Evolutionary conservation across 2,113 vertebrate genomes (phyloP).

Genomic region (Gymnocephalus cernua): DNA sequence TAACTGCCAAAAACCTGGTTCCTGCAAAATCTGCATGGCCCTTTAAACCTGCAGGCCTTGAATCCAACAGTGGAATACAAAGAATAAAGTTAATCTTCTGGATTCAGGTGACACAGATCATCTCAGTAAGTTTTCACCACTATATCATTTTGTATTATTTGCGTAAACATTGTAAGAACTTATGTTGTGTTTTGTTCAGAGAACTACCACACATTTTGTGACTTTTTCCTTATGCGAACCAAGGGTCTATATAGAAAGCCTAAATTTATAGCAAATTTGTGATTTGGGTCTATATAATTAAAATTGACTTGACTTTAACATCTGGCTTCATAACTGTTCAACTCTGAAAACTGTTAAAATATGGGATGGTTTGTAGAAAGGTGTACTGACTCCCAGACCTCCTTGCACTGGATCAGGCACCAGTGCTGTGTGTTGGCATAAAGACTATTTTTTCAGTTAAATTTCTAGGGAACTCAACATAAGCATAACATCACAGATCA

Average conservation of each 20-base stretch:
- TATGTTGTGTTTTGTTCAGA: not conserved
- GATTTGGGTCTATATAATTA: not conserved
- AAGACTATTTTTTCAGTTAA: not conserved
- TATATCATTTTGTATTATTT: no score
- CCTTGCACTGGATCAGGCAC: not conserved
- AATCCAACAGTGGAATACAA: not conserved
- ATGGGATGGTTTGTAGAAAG: not conserved
- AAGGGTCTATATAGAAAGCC: not conserved
- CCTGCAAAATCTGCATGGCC: not conserved
- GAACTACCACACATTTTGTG: not conserved
- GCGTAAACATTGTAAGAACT: no score
- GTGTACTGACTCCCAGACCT: not conserved
- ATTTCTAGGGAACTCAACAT: not conserved
- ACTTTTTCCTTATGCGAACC: not conserved
- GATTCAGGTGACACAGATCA: not conserved
- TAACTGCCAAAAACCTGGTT: not conserved
- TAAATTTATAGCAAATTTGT: not conserved
- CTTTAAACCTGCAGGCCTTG: not conserved
- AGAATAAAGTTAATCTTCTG: not conserved
- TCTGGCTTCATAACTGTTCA: not conserved
- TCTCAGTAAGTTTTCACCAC: no score
- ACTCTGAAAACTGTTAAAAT: not conserved
- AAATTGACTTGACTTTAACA: not conserved
- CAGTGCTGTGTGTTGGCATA: not conserved
- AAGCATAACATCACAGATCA: constrained; percentile 20